Conservation (phyloP, 2,113 vertebrate species). For the Halcyon senegalensis region DNA sequence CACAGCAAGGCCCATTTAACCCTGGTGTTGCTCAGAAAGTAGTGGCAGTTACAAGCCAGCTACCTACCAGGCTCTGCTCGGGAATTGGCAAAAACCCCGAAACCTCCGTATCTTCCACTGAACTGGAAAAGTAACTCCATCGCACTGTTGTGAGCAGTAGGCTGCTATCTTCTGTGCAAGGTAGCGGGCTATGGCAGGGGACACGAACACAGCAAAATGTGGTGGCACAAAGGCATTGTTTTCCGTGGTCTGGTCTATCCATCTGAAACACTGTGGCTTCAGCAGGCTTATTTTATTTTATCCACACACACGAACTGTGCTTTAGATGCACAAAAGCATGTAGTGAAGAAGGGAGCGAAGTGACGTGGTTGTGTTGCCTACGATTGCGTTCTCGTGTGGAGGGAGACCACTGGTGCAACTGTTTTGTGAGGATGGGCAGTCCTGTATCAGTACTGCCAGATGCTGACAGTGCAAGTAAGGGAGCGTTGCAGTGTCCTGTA, state of each 20-base stretch:
- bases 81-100: background rate
- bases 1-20: slow-evolving; percentile 27
- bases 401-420: background rate
- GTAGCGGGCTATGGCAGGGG: background rate
- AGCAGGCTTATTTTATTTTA: background rate
- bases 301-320: background rate
- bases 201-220: background rate
- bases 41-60: background rate
- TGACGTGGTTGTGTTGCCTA: background rate
- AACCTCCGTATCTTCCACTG: background rate
- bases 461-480: slow-evolving; percentile 37
- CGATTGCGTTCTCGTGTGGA: background rate
- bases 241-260: background rate
- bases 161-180: background rate
- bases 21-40: background rate
- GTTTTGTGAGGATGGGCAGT: background rate
- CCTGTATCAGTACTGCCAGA: background rate
- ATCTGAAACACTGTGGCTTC: background rate
- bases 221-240: background rate
- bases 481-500: slow-evolving; percentile 24
- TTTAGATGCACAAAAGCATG: background rate
- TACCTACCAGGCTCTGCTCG: background rate
- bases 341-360: background rate
- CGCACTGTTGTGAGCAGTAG: background rate
- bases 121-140: background rate